Percentiles rank a stretch among this genome's conserved stretches.
Evolutionary conservation across 2,797 vertebrate species (phyloP).

Genomic region (Enteromius anoplus): DNA sequence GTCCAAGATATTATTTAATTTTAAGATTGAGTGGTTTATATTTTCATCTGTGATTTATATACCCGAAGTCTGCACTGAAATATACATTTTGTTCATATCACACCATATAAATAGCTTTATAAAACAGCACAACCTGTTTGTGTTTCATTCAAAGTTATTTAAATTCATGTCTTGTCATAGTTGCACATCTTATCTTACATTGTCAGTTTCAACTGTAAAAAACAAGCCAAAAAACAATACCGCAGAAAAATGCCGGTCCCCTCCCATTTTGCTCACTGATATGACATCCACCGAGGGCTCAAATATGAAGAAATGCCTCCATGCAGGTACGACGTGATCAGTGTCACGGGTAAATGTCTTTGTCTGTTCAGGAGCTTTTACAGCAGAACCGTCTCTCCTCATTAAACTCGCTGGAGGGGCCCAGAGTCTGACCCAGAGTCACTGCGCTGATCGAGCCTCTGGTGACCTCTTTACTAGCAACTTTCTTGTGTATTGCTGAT

Average conservation of each 20-base stretch:
- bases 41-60: not conserved
- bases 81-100: not conserved
- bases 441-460: conserved; percentile 79
- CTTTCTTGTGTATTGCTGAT: conserved; percentile 77
- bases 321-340: not conserved
- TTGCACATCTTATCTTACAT: not conserved
- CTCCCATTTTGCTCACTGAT: not conserved
- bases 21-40: not conserved
- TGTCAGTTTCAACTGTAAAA: not conserved
- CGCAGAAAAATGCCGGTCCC: not conserved
- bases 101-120: conserved; percentile 24
- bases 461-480: conserved; percentile 78
- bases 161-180: not conserved
- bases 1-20: not conserved
- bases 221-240: conserved; percentile 6
- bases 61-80: not conserved
- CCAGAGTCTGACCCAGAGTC: conserved; percentile 63
- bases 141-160: not conserved
- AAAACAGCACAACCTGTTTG: not conserved
- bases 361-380: conserved; percentile 62
- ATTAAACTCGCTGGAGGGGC: conserved; percentile 56
- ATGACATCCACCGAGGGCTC: not conserved
- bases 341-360: not conserved
- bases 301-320: not conserved
- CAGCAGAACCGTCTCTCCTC: conserved; percentile 70